A percentile compares a stretch with the other conserved stretches of the same genome.
These are phyloP conservation scores for Heliangelus exortis DNA, from an alignment of 2,797 vertebrate genomes.

Conservation along the genomic window DNA sequence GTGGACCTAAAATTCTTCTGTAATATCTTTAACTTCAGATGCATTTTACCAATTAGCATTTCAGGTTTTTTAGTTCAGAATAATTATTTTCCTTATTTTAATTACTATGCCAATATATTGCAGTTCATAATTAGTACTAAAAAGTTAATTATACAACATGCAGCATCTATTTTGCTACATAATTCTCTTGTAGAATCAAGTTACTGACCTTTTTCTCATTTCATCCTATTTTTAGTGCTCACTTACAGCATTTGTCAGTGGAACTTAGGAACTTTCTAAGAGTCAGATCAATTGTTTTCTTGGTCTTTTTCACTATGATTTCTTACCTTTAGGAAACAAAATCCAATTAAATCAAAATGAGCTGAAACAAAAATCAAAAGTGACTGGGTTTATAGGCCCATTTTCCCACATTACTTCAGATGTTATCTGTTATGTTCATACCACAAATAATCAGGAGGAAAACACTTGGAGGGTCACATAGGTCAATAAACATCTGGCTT, in stretches of 20 bases:
- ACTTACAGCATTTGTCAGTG: background rate
- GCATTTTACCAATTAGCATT: background rate
- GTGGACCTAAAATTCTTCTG: background rate
- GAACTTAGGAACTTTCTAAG: background rate
- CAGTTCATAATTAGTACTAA: background rate
- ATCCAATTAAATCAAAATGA: constrained; percentile 31
- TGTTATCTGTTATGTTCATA: constrained; percentile 72
- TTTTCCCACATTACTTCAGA: constrained; percentile 72
- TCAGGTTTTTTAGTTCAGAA: background rate
- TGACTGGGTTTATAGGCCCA: constrained; percentile 26
- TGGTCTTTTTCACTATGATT: background rate
- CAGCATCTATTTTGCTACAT: background rate
- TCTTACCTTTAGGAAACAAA: constrained; percentile 40
- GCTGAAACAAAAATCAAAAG: constrained; percentile 54
- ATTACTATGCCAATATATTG: background rate
- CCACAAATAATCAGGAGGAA: constrained; percentile 58
- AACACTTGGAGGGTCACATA: constrained; percentile 60
- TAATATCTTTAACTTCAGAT: background rate
- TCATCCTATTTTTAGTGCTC: background rate
- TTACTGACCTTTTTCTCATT: background rate
- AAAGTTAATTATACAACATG: background rate
- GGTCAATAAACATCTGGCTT: constrained; percentile 74
- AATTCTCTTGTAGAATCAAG: background rate
- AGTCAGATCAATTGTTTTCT: background rate
- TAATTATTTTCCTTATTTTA: constrained; percentile 11